Percentiles rank a stretch among this genome's conserved stretches.
phyloP scores from a whole-genome alignment of 2,113 vertebrate species.

The Globicephala melas region DNA sequence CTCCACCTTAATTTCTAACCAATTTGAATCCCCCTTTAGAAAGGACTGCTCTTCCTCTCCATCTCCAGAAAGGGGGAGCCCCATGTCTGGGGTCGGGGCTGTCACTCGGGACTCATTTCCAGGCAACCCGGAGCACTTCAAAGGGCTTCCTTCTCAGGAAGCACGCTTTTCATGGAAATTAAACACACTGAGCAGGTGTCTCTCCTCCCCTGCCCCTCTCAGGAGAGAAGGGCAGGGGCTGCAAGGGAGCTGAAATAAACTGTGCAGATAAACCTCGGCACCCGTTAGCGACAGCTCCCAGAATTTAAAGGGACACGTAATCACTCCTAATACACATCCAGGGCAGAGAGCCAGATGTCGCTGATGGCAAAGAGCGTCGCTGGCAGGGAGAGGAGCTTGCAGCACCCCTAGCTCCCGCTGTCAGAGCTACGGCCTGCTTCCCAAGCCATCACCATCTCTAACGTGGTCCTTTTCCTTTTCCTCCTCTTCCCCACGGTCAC shows the following conservation, averaged over 20 bases:
- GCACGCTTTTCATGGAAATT: conserved; percentile 58
- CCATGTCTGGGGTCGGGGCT: conserved; percentile 57
- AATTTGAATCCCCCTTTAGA: neutral
- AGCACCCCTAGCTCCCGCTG: neutral
- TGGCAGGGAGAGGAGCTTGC: neutral
- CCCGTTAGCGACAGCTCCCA: conserved; percentile 70
- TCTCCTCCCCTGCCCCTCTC: neutral
- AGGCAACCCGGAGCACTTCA: conserved; percentile 71
- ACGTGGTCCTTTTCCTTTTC: neutral
- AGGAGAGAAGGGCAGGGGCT: neutral
- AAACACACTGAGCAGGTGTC: conserved; percentile 56
- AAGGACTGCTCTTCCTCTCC: conserved; percentile 46
- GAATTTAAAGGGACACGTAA: conserved; percentile 68
- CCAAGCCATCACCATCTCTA: neutral
- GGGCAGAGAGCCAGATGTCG: conserved; percentile 56
- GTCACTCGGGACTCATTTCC: conserved; percentile 68
- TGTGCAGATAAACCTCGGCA: conserved; percentile 55
- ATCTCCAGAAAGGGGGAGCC: conserved; percentile 20
- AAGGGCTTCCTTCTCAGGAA: conserved; percentile 48
- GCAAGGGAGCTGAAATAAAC: conserved; percentile 58
- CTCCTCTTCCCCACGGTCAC: neutral
- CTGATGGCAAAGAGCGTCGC: conserved; percentile 38
- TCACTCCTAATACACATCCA: conserved; percentile 64
- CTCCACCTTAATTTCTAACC: neutral
- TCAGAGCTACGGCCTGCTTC: neutral